Percentiles rank a stretch among this genome's conserved stretches.
Conservation (phyloP, 2,797 vertebrate species). For the Muscicapa striata region DNA sequence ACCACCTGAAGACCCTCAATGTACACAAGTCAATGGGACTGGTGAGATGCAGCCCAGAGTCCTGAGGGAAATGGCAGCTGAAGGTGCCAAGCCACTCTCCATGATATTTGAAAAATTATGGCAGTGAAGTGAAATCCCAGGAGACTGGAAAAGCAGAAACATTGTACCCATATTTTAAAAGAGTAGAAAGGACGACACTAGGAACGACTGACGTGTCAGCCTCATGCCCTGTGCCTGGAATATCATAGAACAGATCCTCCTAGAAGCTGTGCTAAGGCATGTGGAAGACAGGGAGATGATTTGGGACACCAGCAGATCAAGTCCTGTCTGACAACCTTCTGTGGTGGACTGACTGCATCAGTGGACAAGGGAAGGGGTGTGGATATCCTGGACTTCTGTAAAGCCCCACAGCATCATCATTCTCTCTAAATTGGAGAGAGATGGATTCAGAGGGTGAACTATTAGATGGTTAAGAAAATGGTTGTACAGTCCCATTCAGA, state of each 20-base stretch:
- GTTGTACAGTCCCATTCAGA: not conserved
- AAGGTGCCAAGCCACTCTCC: not conserved
- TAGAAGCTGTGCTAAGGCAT: no score
- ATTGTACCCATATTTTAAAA: not conserved
- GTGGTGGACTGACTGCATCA: not conserved
- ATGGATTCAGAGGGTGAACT: not conserved
- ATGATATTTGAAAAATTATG: not conserved
- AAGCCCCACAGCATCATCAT: not conserved
- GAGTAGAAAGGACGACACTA: not conserved
- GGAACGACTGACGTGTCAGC: not conserved
- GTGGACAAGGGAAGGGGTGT: not conserved
- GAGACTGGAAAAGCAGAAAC: not conserved
- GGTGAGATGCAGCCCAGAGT: not conserved
- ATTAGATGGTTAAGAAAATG: not conserved
- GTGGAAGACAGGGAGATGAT: not conserved
- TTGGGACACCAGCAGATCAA: not conserved
- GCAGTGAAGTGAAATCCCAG: not conserved
- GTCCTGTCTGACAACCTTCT: not conserved
- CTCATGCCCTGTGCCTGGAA: not conserved
- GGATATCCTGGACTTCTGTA: not conserved
- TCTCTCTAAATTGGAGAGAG: no score
- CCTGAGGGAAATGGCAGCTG: not conserved
- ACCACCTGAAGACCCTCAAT: not conserved
- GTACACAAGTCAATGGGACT: not conserved
- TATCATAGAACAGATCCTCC: not conserved